These are phyloP conservation scores for Polyommatus iphigenia DNA, from an alignment of 2,888 invertebrate genomes.

Conservation along the genomic window DNA sequence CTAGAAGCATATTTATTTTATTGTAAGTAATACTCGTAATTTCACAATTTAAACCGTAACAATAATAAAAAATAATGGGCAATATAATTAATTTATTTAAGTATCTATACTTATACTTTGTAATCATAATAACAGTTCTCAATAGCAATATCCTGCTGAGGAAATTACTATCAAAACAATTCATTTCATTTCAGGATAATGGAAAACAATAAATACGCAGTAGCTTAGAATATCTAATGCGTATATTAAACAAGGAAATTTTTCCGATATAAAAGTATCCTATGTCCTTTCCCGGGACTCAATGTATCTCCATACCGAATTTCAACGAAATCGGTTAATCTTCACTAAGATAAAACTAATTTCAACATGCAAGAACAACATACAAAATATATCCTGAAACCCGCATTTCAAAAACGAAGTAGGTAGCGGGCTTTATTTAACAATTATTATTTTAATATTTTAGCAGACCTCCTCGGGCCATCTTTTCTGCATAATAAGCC, in stretches of 20 bases:
- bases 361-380: too few relatives aligned
- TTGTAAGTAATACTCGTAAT: too few relatives aligned
- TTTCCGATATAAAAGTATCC: too few relatives aligned
- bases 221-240: neutral
- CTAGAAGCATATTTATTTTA: too few relatives aligned
- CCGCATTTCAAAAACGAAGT: too few relatives aligned
- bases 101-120: neutral
- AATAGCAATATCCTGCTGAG: neutral
- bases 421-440: neutral
- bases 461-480: neutral
- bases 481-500: conserved; percentile 16
- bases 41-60: too few relatives aligned
- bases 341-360: too few relatives aligned
- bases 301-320: too few relatives aligned
- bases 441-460: neutral
- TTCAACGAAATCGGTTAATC: too few relatives aligned
- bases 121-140: neutral
- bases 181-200: neutral
- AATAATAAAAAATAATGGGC: neutral
- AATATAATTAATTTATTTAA: neutral
- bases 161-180: neutral
- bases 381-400: too few relatives aligned
- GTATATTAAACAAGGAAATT: too few relatives aligned
- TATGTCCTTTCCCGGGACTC: too few relatives aligned
- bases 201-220: neutral